These are phyloP conservation scores for Psittacula echo DNA, from an alignment of 2,797 vertebrate species.

Conservation along the genomic window DNA sequence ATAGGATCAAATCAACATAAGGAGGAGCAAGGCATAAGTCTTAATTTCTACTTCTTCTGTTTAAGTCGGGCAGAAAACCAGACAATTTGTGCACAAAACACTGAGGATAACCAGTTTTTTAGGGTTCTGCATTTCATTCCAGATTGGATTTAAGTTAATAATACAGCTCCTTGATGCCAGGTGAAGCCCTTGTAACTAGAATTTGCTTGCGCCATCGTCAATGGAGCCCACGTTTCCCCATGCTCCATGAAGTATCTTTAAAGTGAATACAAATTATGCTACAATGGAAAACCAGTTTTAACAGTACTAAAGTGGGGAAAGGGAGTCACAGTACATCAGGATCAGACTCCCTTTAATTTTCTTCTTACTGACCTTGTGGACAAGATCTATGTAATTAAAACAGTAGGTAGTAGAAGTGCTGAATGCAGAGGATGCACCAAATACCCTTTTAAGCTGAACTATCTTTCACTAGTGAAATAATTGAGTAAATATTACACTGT, in stretches of 20 bases:
- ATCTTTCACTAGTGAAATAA: background rate
- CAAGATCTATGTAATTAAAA: constrained; percentile 17
- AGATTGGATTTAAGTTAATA: background rate
- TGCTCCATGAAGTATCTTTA: background rate
- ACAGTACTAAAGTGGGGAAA: background rate
- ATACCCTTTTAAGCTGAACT: background rate
- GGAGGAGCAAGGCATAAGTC: background rate
- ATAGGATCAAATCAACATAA: background rate
- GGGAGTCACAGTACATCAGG: background rate
- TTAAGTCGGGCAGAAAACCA: background rate
- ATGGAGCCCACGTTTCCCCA: background rate
- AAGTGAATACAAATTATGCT: background rate
- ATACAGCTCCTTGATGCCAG: background rate
- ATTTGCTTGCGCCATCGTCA: background rate
- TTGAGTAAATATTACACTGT: background rate
- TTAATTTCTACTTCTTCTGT: background rate
- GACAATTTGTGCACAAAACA: background rate
- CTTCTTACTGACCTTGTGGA: background rate
- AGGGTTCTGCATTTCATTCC: background rate
- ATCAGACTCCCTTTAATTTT: constrained; percentile 14
- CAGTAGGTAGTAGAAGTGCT: background rate
- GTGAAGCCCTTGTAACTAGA: background rate
- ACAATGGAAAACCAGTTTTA: background rate
- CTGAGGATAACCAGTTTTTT: background rate
- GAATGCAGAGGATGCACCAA: background rate